Conservation (phyloP, 1,140 invertebrate species). For the Heliconius eleuchia region DNA sequence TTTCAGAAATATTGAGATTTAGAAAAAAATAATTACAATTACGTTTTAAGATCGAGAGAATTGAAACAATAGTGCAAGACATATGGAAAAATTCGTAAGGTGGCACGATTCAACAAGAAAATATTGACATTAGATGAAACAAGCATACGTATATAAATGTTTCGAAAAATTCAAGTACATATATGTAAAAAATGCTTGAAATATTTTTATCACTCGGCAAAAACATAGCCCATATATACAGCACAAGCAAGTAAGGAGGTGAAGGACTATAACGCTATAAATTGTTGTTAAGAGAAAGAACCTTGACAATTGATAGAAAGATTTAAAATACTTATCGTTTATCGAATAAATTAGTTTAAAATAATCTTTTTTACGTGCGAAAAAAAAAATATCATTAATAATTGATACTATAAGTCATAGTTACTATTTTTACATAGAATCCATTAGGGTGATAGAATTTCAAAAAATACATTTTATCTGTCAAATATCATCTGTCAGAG, state of each 20-base stretch:
- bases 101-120: constrained; percentile 45
- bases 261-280: constrained; percentile 58
- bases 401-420: background rate
- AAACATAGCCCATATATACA: constrained; percentile 70
- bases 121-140: constrained; percentile 60
- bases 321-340: background rate
- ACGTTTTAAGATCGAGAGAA: constrained; percentile 10
- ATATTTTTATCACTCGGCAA: constrained; percentile 44
- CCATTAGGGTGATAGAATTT: too few species aligned
- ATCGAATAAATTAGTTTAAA: too few species aligned
- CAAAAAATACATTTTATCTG: too few species aligned
- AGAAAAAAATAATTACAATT: constrained; percentile 38
- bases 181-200: constrained; percentile 51
- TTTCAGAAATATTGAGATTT: constrained; percentile 64
- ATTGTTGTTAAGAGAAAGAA: background rate
- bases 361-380: too few species aligned
- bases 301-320: constrained; percentile 6
- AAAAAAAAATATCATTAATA: background rate
- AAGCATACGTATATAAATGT: constrained; percentile 54
- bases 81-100: constrained; percentile 33
- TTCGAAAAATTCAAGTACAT: constrained; percentile 61
- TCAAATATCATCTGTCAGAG: constrained; percentile 20
- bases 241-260: constrained; percentile 58
- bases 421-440: background rate
- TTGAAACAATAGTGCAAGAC: constrained; percentile 50